These are phyloP conservation scores for Chrysogorgia sp. DNA, from an alignment of 92 coral and sea anemone species.

Conservation along the genomic window DNA sequence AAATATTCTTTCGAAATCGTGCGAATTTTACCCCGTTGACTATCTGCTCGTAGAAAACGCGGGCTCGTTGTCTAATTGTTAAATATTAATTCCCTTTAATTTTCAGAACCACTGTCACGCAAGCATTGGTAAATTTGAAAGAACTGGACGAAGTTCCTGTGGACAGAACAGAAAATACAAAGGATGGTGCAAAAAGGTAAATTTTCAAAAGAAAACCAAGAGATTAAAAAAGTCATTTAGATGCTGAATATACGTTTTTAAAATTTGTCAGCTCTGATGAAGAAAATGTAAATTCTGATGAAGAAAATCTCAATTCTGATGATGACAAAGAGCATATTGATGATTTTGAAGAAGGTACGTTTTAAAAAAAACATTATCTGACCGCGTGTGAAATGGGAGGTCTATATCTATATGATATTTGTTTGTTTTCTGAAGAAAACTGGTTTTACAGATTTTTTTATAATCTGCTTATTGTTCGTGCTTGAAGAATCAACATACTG, in stretches of 20 bases:
- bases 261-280: slow-evolving; percentile 8
- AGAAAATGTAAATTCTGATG: not conserved
- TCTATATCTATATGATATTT: too few relatives aligned
- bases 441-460: too few relatives aligned
- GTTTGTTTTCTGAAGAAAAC: too few relatives aligned
- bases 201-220: not conserved
- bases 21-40: too few relatives aligned
- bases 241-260: not conserved
- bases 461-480: too few relatives aligned
- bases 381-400: too few relatives aligned
- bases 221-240: not conserved
- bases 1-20: too few relatives aligned
- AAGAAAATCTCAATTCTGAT: not conserved
- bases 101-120: slow-evolving; percentile 1
- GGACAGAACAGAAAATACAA: not conserved
- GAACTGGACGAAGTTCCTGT: slow-evolving; percentile 23
- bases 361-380: not conserved
- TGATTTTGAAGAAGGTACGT: slow-evolving; percentile 13
- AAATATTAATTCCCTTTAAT: too few relatives aligned
- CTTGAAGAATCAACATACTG: too few relatives aligned
- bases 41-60: too few relatives aligned
- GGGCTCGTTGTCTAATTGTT: too few relatives aligned
- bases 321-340: not conserved
- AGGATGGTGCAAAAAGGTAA: not conserved
- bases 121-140: slow-evolving; percentile 2